Evolutionary conservation across 2,797 vertebrate species (phyloP).

Genomic region (Pantherophis alleghaniensis): DNA sequence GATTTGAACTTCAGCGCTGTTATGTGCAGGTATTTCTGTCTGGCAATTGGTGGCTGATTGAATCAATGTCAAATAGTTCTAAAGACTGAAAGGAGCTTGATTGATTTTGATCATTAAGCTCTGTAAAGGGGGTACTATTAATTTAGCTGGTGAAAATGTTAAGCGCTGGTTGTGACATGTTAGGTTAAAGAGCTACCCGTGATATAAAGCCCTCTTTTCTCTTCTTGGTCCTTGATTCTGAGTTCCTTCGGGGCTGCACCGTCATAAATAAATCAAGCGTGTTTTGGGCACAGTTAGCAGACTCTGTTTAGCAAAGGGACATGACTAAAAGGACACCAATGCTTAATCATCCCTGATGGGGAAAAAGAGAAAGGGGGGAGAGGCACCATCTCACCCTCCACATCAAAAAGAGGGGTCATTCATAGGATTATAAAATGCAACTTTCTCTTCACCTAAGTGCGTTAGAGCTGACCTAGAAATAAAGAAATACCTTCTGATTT

Average conservation of each 20-base stretch:
- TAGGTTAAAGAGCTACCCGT: constrained; percentile 62
- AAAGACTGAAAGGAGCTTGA: constrained; percentile 58
- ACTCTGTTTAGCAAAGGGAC: constrained; percentile 54
- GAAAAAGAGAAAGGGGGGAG: constrained; percentile 41
- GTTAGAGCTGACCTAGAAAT: constrained; percentile 44
- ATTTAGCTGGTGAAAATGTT: constrained; percentile 61
- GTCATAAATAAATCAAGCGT: constrained; percentile 58
- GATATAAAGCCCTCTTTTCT: constrained; percentile 65
- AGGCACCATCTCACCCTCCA: constrained; percentile 18
- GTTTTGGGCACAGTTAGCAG: constrained; percentile 60
- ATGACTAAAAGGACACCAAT: constrained; percentile 66
- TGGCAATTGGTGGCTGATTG: constrained; percentile 43
- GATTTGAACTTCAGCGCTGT: constrained; percentile 43
- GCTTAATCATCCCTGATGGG: constrained; percentile 59
- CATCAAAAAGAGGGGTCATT: constrained; percentile 56
- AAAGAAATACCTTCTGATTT: constrained; percentile 42
- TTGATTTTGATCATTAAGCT: constrained; percentile 62
- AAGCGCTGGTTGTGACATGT: constrained; percentile 61
- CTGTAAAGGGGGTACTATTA: constrained; percentile 42
- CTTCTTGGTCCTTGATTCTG: constrained; percentile 59
- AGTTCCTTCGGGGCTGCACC: constrained; percentile 39
- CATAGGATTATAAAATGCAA: constrained; percentile 53
- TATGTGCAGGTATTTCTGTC: constrained; percentile 47
- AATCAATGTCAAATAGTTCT: constrained; percentile 50
- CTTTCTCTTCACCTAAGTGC: constrained; percentile 56